phyloP scores from a whole-genome alignment of 2,113 vertebrate genomes.

The Illadopsis cleaveri region DNA sequence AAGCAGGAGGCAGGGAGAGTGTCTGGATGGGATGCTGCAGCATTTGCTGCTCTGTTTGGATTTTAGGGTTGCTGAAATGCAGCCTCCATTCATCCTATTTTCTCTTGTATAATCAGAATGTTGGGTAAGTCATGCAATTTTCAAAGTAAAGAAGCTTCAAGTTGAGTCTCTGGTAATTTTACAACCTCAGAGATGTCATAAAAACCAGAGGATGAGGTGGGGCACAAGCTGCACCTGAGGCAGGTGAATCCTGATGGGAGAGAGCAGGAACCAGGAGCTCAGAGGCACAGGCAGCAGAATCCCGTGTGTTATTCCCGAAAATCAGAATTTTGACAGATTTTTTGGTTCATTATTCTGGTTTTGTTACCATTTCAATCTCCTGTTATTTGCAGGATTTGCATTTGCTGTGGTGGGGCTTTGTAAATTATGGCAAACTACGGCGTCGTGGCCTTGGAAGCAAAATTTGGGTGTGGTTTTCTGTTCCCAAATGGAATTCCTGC shows the following conservation, averaged over 20 bases:
- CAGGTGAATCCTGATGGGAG: neutral
- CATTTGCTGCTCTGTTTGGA: fast-evolving
- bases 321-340: neutral
- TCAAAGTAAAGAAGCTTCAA: neutral
- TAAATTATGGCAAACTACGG: fast-evolving
- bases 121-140: fast-evolving
- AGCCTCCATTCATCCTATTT: fast-evolving
- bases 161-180: neutral
- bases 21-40: neutral
- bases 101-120: fast-evolving
- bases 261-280: neutral
- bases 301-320: neutral
- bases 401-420: neutral
- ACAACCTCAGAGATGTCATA: fast-evolving
- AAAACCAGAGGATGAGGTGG: neutral
- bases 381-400: neutral
- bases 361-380: neutral
- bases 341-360: fast-evolving
- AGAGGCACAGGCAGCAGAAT: neutral
- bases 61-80: neutral
- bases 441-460: fast-evolving
- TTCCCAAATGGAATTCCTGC: neutral
- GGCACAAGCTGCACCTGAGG: neutral
- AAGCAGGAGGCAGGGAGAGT: fast-evolving
- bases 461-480: neutral